Evolutionary conservation across 2,797 vertebrate genomes (phyloP).

Genomic region (Etheostoma perlongum): DNA sequence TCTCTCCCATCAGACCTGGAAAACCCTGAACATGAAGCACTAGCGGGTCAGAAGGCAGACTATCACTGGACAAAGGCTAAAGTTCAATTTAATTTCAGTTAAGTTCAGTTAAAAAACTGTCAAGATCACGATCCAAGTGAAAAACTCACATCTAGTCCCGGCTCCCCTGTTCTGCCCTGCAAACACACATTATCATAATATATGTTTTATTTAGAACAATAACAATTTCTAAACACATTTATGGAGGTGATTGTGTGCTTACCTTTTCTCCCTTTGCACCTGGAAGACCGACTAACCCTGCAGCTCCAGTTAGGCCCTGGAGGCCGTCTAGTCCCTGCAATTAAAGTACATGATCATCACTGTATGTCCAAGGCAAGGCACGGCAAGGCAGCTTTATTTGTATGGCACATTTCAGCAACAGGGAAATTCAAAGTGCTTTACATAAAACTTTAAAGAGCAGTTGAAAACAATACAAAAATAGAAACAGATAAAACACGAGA

Average conservation of each 20-base stretch:
- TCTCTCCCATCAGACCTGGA: slow-evolving; percentile 92
- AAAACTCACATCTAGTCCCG: slow-evolving; percentile 94
- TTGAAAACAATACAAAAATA: too few species aligned
- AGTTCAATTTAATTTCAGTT: not conserved
- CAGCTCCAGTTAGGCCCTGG: slow-evolving; percentile 86
- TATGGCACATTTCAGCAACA: too few species aligned
- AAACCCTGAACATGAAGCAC: slow-evolving; percentile 87
- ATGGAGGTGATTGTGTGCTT: slow-evolving; percentile 26
- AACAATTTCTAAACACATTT: not conserved
- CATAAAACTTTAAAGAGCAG: too few species aligned
- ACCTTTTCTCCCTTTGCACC: slow-evolving; percentile 97
- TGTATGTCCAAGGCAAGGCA: not conserved
- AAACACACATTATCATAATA: slow-evolving; percentile 37
- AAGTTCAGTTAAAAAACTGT: not conserved
- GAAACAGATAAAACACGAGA: too few species aligned
- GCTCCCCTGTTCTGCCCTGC: slow-evolving; percentile 93
- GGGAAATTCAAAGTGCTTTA: too few species aligned
- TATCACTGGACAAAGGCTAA: not conserved
- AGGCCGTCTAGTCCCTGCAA: slow-evolving; percentile 79
- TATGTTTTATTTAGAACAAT: not conserved
- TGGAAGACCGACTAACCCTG: slow-evolving; percentile 93
- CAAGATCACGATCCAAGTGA: not conserved
- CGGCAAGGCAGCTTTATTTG: too few species aligned
- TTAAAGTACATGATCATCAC: slow-evolving; percentile 11
- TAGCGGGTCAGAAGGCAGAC: slow-evolving; percentile 19